Evolutionary conservation across 2,113 vertebrate species (phyloP).

Genomic region (Todiramphus chloris): DNA sequence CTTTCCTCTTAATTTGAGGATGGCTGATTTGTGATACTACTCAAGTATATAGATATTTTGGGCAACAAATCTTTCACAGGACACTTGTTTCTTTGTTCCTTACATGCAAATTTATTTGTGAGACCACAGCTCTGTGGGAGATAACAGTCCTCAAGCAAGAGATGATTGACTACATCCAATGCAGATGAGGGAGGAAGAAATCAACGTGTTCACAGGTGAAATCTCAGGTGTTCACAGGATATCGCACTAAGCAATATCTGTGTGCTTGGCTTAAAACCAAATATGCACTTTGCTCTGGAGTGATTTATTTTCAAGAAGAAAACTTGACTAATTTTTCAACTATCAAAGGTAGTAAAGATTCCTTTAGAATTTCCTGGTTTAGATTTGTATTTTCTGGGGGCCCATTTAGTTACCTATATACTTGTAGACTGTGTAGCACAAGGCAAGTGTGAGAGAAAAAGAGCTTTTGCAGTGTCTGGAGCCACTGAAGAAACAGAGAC

Average conservation of each 20-base stretch:
- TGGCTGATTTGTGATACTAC: neutral
- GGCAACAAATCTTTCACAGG: neutral
- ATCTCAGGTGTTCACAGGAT: neutral
- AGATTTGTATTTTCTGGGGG: neutral
- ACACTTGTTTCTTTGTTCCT: neutral
- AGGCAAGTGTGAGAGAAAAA: neutral
- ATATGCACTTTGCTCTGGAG: neutral
- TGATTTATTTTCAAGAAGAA: neutral
- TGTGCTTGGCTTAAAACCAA: neutral
- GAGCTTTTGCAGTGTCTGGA: neutral
- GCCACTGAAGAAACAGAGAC: neutral
- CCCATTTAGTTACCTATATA: neutral
- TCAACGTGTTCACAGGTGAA: neutral
- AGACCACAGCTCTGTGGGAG: neutral
- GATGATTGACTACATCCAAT: neutral
- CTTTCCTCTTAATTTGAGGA: neutral
- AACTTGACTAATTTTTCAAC: neutral
- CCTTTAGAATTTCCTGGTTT: neutral
- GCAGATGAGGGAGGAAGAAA: neutral
- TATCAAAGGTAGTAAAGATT: neutral
- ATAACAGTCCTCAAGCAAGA: neutral
- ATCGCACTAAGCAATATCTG: neutral
- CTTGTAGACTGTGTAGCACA: neutral
- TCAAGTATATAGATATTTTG: neutral
- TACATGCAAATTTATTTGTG: neutral